A percentile compares a stretch with the other conserved stretches of the same genome.
phyloP scores from a whole-genome alignment of 1,140 invertebrate genomes.

The Polypedilum vanderplanki region DNA sequence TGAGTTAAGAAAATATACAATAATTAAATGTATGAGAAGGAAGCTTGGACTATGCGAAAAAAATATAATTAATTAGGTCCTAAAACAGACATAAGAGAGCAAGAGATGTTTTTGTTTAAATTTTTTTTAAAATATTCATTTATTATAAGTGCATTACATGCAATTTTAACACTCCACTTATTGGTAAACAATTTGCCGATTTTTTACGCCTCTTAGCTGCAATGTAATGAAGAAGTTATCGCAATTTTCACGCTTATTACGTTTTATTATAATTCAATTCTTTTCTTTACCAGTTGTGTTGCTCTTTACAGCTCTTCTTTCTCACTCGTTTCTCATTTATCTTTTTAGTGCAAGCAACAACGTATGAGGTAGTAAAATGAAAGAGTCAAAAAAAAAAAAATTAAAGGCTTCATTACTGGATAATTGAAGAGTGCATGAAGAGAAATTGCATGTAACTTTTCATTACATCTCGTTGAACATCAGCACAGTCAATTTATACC shows the following conservation, averaged over 20 bases:
- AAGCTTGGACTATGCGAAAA: too few relatives aligned
- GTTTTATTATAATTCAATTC: conserved; percentile 28
- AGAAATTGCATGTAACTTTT: not conserved
- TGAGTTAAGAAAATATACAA: too few relatives aligned
- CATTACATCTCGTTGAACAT: not conserved
- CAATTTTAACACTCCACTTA: not conserved
- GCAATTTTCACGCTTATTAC: conserved; percentile 26
- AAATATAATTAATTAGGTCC: too few relatives aligned
- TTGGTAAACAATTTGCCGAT: conserved; percentile 11
- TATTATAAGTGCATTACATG: not conserved
- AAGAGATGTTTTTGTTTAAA: too few relatives aligned
- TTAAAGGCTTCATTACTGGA: not conserved
- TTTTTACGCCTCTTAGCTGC: not conserved
- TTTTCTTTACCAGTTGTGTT: not conserved
- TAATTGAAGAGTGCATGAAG: conserved; percentile 25
- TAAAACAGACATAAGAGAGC: too few relatives aligned
- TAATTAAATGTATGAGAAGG: too few relatives aligned
- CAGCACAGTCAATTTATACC: not conserved
- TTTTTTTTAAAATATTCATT: too few relatives aligned
- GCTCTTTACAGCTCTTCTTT: not conserved
- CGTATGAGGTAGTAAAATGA: not conserved
- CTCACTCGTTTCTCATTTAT: not conserved
- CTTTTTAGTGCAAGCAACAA: not conserved
- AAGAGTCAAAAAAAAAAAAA: not conserved
- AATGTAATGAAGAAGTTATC: conserved; percentile 21